Evolutionary conservation across 2,888 invertebrate species (phyloP), one percentile per base, ranked within the genome.

Genomic region (Rhagonycha lutea): DNA sequence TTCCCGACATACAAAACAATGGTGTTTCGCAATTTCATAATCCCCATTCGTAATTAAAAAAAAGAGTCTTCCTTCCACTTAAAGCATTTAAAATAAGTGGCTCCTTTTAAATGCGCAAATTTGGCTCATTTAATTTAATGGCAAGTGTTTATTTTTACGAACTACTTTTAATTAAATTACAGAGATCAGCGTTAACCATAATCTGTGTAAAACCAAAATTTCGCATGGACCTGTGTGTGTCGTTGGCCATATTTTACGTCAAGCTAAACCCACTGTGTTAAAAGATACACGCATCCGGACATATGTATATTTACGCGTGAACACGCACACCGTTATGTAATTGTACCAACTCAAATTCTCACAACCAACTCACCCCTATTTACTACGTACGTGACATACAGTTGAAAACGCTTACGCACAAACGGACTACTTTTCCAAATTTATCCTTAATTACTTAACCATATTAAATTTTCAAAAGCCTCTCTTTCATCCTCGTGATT

Each of bases 271-370:
- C 61, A 70, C 80, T 78, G 78, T 79, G 78, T 78, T 79, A 78
- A 78, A 69, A 75, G 67, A 72, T 74, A 75, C 75, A 73, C 72
- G 68, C 75, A 69, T 72, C 70, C 79, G 70, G 72, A 80, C 76
- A 80, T 79, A 79, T 81, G 80, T 79, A 78, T 72, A 68, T 78
- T 78, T 77, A 79, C 80, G 79, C 79, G 75, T 78, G 80, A 75
- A 78, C 79, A 80, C 80, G 78, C 79, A 80, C 76, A 75, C 73
- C 78, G 75, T 74, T 70, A 78, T 79, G 78, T 78, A 78, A 81
- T 81, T 80, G 79, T 79, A 72, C 74, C 73, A 74, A 78, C 78
- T 77, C 68, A 72, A 77, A 77, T 75, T 75, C 75, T 75, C 77
- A 75, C 72, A 68, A n/a, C 47, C 47, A 47, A 47, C 72, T 65